These are phyloP conservation scores for Eupithecia exiguata DNA, from an alignment of 2,888 invertebrate species.

Conservation along the genomic window DNA sequence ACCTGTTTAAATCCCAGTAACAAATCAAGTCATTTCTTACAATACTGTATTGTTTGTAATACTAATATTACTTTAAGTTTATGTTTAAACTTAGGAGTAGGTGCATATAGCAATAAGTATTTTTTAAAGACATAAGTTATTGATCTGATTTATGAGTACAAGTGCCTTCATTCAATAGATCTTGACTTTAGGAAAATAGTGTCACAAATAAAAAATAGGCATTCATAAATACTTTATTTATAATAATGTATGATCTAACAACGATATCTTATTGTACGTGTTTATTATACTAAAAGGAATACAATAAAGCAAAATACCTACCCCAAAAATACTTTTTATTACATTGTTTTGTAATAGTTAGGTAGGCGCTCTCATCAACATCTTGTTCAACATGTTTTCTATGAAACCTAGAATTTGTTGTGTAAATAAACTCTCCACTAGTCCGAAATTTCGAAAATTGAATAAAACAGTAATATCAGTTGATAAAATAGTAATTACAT, in stretches of 20 bases:
- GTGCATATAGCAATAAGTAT: constrained; percentile 39
- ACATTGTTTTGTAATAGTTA: neutral
- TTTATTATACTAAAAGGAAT: constrained; percentile 74
- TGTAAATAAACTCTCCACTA: neutral
- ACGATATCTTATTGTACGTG: constrained; percentile 70
- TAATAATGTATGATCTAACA: constrained; percentile 62
- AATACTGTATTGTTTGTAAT: neutral
- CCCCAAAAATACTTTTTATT: constrained; percentile 46
- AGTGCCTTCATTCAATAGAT: constrained; percentile 51
- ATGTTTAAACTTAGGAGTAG: neutral
- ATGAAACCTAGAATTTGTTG: neutral
- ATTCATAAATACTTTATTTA: constrained; percentile 39
- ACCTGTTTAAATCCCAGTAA: constrained; percentile 48
- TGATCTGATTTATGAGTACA: constrained; percentile 68
- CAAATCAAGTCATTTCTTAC: constrained; percentile 55
- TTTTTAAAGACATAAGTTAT: constrained; percentile 51
- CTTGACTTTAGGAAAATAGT: constrained; percentile 47
- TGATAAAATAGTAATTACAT: neutral
- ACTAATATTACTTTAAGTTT: constrained; percentile 45
- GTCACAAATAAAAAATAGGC: constrained; percentile 61
- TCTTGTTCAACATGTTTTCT: neutral
- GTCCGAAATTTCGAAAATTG: neutral
- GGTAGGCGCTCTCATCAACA: neutral
- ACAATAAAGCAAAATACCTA: constrained; percentile 73
- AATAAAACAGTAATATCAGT: neutral